phyloP scores from a whole-genome alignment of 2,113 vertebrate species.

The Tauraco erythrolophus region DNA sequence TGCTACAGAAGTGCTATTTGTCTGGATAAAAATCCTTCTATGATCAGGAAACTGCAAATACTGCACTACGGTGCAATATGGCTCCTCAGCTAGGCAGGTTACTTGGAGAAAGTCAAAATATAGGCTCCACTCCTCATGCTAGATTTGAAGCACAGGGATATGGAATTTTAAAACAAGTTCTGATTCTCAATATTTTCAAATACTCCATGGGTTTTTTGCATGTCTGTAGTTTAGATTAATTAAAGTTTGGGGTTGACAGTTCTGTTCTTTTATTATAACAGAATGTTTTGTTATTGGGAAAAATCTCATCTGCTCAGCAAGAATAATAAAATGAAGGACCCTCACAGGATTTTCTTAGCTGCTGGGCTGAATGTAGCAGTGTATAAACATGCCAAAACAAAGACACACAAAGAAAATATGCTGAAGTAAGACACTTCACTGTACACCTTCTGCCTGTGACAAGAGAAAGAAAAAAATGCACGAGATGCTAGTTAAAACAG shows the following conservation, averaged over 20 bases:
- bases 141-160: background rate
- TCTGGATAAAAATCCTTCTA: background rate
- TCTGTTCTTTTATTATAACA: background rate
- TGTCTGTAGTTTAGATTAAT: background rate
- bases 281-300: background rate
- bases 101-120: background rate
- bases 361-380: background rate
- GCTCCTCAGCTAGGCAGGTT: background rate
- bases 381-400: slow-evolving; percentile 6
- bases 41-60: background rate
- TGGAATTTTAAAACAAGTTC: background rate
- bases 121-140: background rate
- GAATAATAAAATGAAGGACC: background rate
- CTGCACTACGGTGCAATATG: background rate
- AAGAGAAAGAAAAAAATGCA: background rate
- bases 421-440: background rate
- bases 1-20: background rate
- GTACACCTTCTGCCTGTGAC: background rate
- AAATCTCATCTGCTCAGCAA: slow-evolving; percentile 20
- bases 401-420: background rate
- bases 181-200: background rate
- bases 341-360: background rate
- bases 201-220: background rate
- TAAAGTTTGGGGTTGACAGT: background rate
- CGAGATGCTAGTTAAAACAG: background rate